Base-by-base conservation (phyloP, 2,888 invertebrate genomes). In the Macroteleia sp. region DNA sequence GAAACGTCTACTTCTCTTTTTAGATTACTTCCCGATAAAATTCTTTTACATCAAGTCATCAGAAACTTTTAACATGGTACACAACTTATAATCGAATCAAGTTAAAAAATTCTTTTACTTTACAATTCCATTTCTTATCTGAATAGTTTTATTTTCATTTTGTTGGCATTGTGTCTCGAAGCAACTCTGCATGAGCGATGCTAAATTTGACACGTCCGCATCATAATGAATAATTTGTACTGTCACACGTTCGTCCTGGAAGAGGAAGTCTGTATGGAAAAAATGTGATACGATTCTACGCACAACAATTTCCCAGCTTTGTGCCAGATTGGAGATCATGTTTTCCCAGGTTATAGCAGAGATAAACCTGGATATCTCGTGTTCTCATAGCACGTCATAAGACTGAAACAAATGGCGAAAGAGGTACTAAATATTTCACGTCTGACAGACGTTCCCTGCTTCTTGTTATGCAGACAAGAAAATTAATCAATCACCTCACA, bases 381-480 rank as follows among this genome's bases (percentile, higher is more conserved):
- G 61, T 67, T 77, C 62, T 62, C 66, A 77, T 61, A 69, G 56
- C 50, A 41, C 41, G 66, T 77, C 52, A 61, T 70, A 70, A 66
- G 77, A 67, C 59, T 44, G 54, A 71, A 77, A 77, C 64, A 61
- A 71, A 77, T 77, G 66, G 77, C 67, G 48, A 66, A 70, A 71
- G 46, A 41, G 61, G 66, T 22, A 66, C 66, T 71, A 71, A 70
- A 71, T 66, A 77, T 71, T 71, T 71, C 77, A 77, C 22, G 42
- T 52, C 66, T 77, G 77, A 77, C 77, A 77, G 71, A 42, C 66
- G 32, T 48, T 64, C 59, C 52, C 36, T 17, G 36, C 25, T 70
- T 67, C 66, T 71, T 61, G 61, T 66, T 61, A 77, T 64, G 39
- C 70, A 19, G 50, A 30, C 59, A 41, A 19, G 56, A 44, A 71